Evolutionary conservation across 1,140 invertebrate genomes (phyloP).

Genomic region (Atopsyche davidsoni): DNA sequence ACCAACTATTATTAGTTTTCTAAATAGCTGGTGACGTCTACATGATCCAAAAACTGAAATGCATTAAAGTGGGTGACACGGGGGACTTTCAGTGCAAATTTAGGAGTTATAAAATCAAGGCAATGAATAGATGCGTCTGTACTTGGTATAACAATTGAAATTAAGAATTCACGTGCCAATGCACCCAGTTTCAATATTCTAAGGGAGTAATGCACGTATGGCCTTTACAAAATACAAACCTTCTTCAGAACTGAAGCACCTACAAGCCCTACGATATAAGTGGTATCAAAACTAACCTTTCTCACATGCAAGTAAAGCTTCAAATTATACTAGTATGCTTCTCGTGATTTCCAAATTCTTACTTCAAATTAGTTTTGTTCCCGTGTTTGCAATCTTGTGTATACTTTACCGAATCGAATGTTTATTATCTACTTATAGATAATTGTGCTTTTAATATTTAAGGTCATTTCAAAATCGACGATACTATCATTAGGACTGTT

Average conservation of each 20-base stretch:
- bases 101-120: too few species aligned
- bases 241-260: slow-evolving; percentile 18
- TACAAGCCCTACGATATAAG: slow-evolving; percentile 27
- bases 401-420: slow-evolving; percentile 9
- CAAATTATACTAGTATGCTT: slow-evolving; percentile 13
- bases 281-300: slow-evolving; percentile 29
- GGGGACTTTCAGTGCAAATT: too few species aligned
- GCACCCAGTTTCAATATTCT: slow-evolving; percentile 1
- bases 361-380: slow-evolving; percentile 25
- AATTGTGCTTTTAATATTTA: neutral
- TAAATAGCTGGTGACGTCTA: too few species aligned
- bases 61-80: too few species aligned
- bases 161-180: too few species aligned
- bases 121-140: too few species aligned
- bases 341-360: slow-evolving; percentile 17
- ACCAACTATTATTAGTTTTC: too few species aligned
- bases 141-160: too few species aligned
- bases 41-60: too few species aligned
- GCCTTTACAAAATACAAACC: slow-evolving; percentile 22
- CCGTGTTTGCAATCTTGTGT: slow-evolving; percentile 27
- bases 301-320: slow-evolving; percentile 28
- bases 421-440: slow-evolving; percentile 8
- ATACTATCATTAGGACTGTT: too few species aligned
- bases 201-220: slow-evolving; percentile 25
- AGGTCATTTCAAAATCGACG: neutral